These are phyloP conservation scores for Tyrophagus putrescentiae DNA, from an alignment of 1,140 invertebrate species.

Conservation along the genomic window DNA sequence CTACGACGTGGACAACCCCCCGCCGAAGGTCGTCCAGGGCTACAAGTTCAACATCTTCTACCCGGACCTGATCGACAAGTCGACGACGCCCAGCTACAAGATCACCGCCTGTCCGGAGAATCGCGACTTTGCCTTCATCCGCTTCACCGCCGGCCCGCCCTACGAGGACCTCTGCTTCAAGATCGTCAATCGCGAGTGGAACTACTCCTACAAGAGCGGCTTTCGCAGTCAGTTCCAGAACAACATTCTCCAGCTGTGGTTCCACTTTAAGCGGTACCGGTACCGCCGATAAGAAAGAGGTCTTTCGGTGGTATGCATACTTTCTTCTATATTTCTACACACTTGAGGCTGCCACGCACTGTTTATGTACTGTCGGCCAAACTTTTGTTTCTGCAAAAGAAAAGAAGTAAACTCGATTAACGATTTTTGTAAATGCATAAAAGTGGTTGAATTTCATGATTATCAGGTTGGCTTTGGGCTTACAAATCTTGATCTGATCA, in stretches of 20 bases:
- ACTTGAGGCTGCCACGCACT: no score
- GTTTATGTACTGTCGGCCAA: no score
- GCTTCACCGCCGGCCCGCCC: slow-evolving; percentile 90
- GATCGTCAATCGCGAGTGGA: slow-evolving; percentile 97
- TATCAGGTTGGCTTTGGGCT: no score
- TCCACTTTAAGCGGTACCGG: slow-evolving; percentile 93
- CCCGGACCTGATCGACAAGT: slow-evolving; percentile 94
- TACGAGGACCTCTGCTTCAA: slow-evolving; percentile 99
- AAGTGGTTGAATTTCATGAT: no score
- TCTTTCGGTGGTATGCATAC: neutral
- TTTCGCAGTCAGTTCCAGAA: slow-evolving; percentile 98
- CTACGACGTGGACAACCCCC: slow-evolving; percentile 99
- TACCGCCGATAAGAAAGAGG: slow-evolving; percentile 82
- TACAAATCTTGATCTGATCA: no score
- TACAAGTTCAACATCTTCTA: slow-evolving; percentile 99
- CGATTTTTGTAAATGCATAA: no score
- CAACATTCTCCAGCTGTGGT: slow-evolving; percentile 98
- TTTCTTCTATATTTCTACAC: slow-evolving; percentile 2
- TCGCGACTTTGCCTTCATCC: slow-evolving; percentile 81
- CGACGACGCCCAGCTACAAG: slow-evolving; percentile 80
- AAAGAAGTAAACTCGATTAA: no score
- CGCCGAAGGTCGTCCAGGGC: slow-evolving; percentile 98
- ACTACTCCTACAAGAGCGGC: slow-evolving; percentile 94
- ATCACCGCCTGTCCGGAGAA: slow-evolving; percentile 80
- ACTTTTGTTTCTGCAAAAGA: no score